A percentile compares a stretch with the other conserved stretches of the same genome.
Evolutionary conservation across 1,140 invertebrate genomes (phyloP).

Genomic region (Propsilocerus akamusi): DNA sequence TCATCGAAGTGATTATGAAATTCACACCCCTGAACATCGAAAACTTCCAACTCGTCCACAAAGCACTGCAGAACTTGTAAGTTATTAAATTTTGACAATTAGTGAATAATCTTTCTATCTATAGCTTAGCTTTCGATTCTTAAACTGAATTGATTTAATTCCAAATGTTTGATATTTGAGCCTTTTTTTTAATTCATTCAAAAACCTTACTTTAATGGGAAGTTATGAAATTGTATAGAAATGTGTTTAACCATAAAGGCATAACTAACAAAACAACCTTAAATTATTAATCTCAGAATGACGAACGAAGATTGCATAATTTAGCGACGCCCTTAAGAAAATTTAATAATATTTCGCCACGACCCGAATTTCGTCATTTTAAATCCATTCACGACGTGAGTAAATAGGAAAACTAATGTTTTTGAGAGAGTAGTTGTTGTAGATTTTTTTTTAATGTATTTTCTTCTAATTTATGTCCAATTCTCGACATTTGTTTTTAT

Average conservation of each 20-base stretch:
- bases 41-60: constrained; percentile 20
- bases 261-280: background rate
- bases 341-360: constrained; percentile 24
- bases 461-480: too few relatives aligned
- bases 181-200: too few relatives aligned
- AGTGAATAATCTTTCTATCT: too few relatives aligned
- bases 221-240: background rate
- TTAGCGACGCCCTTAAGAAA: constrained; percentile 26
- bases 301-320: constrained; percentile 25
- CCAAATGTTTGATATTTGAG: background rate
- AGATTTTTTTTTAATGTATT: too few relatives aligned
- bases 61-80: constrained; percentile 24
- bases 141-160: constrained; percentile 8
- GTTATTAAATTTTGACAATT: constrained; percentile 6
- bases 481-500: too few relatives aligned
- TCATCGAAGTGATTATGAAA: constrained; percentile 37
- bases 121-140: too few relatives aligned
- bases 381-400: constrained; percentile 22
- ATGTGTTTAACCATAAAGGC: background rate
- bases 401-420: too few relatives aligned
- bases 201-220: too few relatives aligned
- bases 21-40: constrained; percentile 32
- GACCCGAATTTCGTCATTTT: constrained; percentile 26
- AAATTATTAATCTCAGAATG: constrained; percentile 14
- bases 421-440: too few relatives aligned